A percentile compares a stretch with the other conserved stretches of the same genome.
phyloP scores from a whole-genome alignment of 1,140 invertebrate species.

The Drosophila guanche region DNA sequence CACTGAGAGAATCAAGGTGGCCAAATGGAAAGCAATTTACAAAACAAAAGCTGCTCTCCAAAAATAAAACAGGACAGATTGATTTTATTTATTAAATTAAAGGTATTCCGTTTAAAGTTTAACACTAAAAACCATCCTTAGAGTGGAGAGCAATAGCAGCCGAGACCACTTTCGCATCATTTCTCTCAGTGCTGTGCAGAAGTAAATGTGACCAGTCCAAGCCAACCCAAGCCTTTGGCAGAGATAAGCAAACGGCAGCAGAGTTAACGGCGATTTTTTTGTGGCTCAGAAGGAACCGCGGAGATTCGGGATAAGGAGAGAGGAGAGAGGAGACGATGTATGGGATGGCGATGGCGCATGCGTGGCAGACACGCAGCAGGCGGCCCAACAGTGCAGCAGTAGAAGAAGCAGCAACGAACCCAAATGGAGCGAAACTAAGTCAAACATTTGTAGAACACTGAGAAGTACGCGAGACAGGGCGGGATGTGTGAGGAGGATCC shows the following conservation, averaged over 20 bases:
- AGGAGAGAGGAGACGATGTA: conserved; percentile 5
- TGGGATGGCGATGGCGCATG: conserved; percentile 61
- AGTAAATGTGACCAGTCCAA: conserved; percentile 5
- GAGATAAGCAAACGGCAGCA: conserved; percentile 61
- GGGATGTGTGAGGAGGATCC: conserved; percentile 16
- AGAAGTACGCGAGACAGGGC: not conserved
- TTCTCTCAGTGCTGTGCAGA: conserved; percentile 14
- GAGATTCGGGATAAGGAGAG: not conserved
- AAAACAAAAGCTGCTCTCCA: too few relatives aligned
- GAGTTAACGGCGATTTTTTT: conserved; percentile 60
- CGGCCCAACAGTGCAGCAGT: conserved; percentile 13
- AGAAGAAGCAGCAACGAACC: not conserved
- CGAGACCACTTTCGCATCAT: not conserved
- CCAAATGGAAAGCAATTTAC: too few relatives aligned
- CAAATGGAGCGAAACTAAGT: conserved; percentile 70
- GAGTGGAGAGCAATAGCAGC: too few relatives aligned
- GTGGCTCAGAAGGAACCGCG: not conserved
- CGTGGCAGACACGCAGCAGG: conserved; percentile 74
- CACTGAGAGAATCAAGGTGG: not conserved
- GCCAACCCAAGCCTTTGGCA: conserved; percentile 46
- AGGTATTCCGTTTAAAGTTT: not conserved
- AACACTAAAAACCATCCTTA: too few relatives aligned
- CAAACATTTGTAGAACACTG: conserved; percentile 76
- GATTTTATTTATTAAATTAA: not conserved
- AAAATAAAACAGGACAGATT: too few relatives aligned